Conservation (phyloP, 2,797 vertebrate species). For the Antrozous pallidus region DNA sequence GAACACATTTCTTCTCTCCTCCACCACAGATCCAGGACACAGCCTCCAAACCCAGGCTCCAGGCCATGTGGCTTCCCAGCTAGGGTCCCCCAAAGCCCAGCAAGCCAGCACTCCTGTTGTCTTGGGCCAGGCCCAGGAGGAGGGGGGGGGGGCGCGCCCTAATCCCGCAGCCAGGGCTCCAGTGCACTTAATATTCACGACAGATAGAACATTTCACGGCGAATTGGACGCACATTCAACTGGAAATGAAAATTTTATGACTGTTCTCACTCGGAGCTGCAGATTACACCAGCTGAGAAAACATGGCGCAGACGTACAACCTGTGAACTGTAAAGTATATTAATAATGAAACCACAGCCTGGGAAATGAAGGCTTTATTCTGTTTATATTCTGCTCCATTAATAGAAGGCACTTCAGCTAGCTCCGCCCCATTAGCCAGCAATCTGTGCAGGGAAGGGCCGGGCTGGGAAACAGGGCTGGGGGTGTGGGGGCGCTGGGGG, state of each 20-base stretch:
- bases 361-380: slow-evolving; percentile 87
- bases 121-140: background rate
- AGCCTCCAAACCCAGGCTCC: background rate
- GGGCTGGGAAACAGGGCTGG: background rate
- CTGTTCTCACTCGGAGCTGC: slow-evolving; percentile 82
- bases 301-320: slow-evolving; percentile 84
- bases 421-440: slow-evolving; percentile 85
- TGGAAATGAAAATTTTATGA: slow-evolving; percentile 89
- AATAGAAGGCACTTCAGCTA: slow-evolving; percentile 80
- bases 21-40: background rate
- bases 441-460: slow-evolving; percentile 56
- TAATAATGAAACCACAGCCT: slow-evolving; percentile 87
- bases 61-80: fast-evolving
- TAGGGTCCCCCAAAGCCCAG: fast-evolving
- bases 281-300: slow-evolving; percentile 87
- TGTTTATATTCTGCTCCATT: slow-evolving; percentile 88
- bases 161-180: slow-evolving; percentile 75
- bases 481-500: background rate
- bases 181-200: slow-evolving; percentile 85
- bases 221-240: slow-evolving; percentile 86
- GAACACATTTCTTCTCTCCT: background rate
- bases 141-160: slow-evolving; percentile 66
- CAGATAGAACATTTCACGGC: slow-evolving; percentile 86
- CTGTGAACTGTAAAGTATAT: slow-evolving; percentile 88
- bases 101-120: background rate